A percentile compares a stretch with the other conserved stretches of the same genome.
These are phyloP conservation scores for Erebia aethiops DNA, from an alignment of 2,888 invertebrate species.

Conservation along the genomic window DNA sequence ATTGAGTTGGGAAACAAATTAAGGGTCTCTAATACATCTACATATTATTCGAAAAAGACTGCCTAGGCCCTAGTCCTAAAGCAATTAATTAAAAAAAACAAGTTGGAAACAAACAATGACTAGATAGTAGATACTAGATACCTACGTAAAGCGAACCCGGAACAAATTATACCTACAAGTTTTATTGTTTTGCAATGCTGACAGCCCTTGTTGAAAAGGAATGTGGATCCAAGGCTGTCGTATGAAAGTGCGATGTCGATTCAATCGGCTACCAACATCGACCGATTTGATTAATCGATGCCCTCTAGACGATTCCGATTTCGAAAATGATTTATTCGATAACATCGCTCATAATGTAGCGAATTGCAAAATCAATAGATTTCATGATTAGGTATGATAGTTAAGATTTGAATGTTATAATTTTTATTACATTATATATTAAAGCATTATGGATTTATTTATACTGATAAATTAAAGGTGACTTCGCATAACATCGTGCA, in stretches of 20 bases:
- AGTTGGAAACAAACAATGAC: conserved; percentile 1
- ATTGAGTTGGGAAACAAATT: no score
- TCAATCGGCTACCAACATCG: conserved; percentile 39
- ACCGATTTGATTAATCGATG: conserved; percentile 47
- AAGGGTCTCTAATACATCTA: no score
- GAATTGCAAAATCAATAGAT: not conserved
- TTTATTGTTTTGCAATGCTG: not conserved
- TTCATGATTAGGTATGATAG: not conserved
- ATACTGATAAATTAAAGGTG: no score
- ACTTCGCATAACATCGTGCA: no score
- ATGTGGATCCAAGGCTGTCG: conserved; percentile 60
- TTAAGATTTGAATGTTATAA: not conserved
- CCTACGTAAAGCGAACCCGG: not conserved
- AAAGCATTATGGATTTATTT: no score
- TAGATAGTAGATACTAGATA: not conserved
- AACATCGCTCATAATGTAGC: conserved; percentile 1
- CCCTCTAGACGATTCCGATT: conserved; percentile 33
- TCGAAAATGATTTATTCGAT: conserved; percentile 43
- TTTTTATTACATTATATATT: not conserved
- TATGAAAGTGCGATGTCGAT: conserved; percentile 55
- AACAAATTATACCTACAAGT: not conserved
- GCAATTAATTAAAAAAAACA: not conserved
- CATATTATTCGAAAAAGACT: no score
- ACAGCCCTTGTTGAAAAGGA: conserved; percentile 39
- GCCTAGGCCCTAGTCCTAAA: no score